Percentiles rank a stretch among this genome's conserved stretches.
These are phyloP conservation scores for Diplogasteroides magnus DNA, from an alignment of 1,140 invertebrate genomes.

Conservation along the genomic window DNA sequence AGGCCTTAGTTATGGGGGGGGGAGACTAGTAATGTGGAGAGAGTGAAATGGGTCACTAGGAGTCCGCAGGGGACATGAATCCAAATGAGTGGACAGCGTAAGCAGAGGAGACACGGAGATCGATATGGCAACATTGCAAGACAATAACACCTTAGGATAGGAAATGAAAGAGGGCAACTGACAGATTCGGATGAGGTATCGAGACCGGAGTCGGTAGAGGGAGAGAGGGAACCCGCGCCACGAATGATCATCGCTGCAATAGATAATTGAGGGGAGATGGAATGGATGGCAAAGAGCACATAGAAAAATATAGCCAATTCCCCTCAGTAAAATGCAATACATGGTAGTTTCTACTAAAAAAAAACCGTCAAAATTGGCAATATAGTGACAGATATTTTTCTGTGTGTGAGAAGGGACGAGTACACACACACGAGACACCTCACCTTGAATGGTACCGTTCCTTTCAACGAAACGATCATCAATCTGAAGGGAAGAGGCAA, in stretches of 20 bases:
- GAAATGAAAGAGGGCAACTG: neutral
- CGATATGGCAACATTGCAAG: too few relatives aligned
- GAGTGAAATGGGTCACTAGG: too few relatives aligned
- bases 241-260: neutral
- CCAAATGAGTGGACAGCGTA: too few relatives aligned
- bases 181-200: neutral
- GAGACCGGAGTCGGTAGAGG: neutral
- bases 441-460: neutral
- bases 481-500: neutral
- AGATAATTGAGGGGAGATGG: neutral
- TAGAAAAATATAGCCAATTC: neutral
- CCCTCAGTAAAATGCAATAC: neutral
- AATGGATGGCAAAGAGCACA: neutral
- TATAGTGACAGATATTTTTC: too few relatives aligned
- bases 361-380: too few relatives aligned
- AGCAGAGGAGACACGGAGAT: too few relatives aligned
- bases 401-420: neutral
- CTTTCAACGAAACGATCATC: neutral
- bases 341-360: too few relatives aligned
- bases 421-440: neutral
- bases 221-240: neutral
- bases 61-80: too few relatives aligned
- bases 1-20: too few relatives aligned
- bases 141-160: neutral
- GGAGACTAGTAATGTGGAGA: too few relatives aligned